Evolutionary conservation across 1,140 invertebrate genomes (phyloP).

Genomic region (Muscidifurax raptorellus): DNA sequence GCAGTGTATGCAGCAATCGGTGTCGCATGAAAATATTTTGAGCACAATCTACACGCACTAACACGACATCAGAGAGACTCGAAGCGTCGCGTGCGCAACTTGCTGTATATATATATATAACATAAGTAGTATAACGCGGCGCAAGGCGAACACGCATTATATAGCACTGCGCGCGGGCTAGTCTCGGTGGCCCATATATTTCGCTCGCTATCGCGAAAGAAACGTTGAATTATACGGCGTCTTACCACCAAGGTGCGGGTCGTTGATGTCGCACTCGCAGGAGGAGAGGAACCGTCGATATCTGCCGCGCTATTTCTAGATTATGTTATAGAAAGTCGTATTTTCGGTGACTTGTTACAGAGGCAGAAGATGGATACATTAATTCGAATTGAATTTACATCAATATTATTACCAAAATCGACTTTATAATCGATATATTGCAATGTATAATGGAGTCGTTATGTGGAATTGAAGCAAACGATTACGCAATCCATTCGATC

Average conservation of each 20-base stretch:
- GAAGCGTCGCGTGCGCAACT: conserved; percentile 35
- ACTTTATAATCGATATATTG: neutral
- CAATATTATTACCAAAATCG: neutral
- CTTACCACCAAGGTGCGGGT: too few relatives aligned
- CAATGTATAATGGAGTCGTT: neutral
- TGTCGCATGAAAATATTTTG: conserved; percentile 60
- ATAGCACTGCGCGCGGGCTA: too few relatives aligned
- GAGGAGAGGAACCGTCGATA: neutral
- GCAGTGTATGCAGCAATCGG: too few relatives aligned
- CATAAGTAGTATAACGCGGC: too few relatives aligned
- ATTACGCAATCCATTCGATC: neutral
- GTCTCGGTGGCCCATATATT: neutral
- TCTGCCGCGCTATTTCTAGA: conserved; percentile 15
- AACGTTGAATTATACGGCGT: conserved; percentile 6
- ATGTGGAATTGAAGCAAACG: neutral
- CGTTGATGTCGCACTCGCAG: neutral
- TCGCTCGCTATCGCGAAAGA: neutral
- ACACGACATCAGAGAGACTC: conserved; percentile 2
- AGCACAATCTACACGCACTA: conserved; percentile 38
- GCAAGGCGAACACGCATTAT: too few relatives aligned
- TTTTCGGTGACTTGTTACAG: neutral
- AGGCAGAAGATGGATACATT: too few relatives aligned
- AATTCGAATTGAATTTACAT: neutral
- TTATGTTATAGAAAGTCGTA: neutral
- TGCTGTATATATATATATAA: conserved; percentile 3